These are phyloP conservation scores for Meteorus cinctellus DNA, from an alignment of 2,888 invertebrate species.

Conservation along the genomic window DNA sequence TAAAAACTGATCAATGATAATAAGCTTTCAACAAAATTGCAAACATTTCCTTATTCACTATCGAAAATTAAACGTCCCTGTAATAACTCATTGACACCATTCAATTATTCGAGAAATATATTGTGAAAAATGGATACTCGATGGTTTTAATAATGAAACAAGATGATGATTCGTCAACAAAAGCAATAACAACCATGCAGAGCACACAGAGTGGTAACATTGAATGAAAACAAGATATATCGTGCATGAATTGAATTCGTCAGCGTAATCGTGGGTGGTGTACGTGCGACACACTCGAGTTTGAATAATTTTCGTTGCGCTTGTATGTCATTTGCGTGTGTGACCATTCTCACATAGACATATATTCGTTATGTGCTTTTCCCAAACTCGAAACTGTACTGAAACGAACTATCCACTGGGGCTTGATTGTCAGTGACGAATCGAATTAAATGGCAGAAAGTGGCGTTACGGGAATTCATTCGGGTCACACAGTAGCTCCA, in stretches of 20 bases:
- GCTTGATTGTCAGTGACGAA: constrained; percentile 58
- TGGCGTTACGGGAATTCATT: constrained; percentile 53
- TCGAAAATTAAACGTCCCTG: too few relatives aligned
- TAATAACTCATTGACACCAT: too few relatives aligned
- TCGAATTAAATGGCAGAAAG: constrained; percentile 56
- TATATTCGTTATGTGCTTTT: not conserved
- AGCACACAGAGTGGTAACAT: not conserved
- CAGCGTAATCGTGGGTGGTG: constrained; percentile 48
- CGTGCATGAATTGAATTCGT: constrained; percentile 49
- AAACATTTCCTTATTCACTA: too few relatives aligned
- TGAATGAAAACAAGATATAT: constrained; percentile 33
- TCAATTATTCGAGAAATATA: too few relatives aligned
- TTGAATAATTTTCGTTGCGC: constrained; percentile 49
- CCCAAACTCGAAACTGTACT: constrained; percentile 54
- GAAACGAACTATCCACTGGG: constrained; percentile 46
- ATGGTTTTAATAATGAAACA: not conserved
- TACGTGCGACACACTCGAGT: constrained; percentile 42
- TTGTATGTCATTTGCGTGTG: not conserved
- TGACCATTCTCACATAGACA: constrained; percentile 20
- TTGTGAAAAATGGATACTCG: too few relatives aligned
- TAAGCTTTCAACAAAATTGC: too few relatives aligned
- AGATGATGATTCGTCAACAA: not conserved
- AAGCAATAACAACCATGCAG: constrained; percentile 14
- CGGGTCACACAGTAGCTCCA: constrained; percentile 49
- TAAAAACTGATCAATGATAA: too few relatives aligned